These are phyloP conservation scores for Forbesichthys papilliferus DNA, from an alignment of 2,113 vertebrate genomes.

Conservation along the genomic window DNA sequence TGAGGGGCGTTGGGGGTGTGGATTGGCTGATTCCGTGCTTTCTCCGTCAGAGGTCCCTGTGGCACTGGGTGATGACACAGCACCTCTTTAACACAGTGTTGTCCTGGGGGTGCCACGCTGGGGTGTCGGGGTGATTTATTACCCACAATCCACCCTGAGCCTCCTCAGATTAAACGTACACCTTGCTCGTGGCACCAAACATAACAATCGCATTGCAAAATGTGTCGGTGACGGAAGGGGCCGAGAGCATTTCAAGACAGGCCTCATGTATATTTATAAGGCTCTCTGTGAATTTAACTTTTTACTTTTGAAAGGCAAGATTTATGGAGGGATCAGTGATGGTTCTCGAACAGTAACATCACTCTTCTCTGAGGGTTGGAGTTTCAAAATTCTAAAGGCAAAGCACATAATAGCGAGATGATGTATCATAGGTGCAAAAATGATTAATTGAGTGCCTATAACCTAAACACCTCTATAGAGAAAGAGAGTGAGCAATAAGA, in stretches of 20 bases:
- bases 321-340: slow-evolving; percentile 4
- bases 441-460: neutral
- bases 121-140: slow-evolving; percentile 63
- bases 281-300: slow-evolving; percentile 21
- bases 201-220: slow-evolving; percentile 42
- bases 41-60: slow-evolving; percentile 47
- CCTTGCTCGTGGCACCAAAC: slow-evolving; percentile 32
- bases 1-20: slow-evolving; percentile 2
- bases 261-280: slow-evolving; percentile 38
- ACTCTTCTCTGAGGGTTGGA: neutral
- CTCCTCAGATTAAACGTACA: slow-evolving; percentile 52
- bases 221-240: slow-evolving; percentile 18
- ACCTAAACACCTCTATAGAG: neutral
- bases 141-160: slow-evolving; percentile 43
- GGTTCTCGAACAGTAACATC: neutral
- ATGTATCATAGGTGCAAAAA: neutral
- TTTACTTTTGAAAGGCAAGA: slow-evolving; percentile 1
- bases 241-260: slow-evolving; percentile 19
- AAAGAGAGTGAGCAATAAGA: neutral
- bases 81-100: slow-evolving; percentile 52
- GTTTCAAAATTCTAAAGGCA: neutral
- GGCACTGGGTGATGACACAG: slow-evolving; percentile 68
- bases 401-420: neutral
- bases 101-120: slow-evolving; percentile 40
- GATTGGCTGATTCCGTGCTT: slow-evolving; percentile 63